These are phyloP conservation scores for Aplocera efformata DNA, from an alignment of 2,888 invertebrate genomes.

Conservation along the genomic window DNA sequence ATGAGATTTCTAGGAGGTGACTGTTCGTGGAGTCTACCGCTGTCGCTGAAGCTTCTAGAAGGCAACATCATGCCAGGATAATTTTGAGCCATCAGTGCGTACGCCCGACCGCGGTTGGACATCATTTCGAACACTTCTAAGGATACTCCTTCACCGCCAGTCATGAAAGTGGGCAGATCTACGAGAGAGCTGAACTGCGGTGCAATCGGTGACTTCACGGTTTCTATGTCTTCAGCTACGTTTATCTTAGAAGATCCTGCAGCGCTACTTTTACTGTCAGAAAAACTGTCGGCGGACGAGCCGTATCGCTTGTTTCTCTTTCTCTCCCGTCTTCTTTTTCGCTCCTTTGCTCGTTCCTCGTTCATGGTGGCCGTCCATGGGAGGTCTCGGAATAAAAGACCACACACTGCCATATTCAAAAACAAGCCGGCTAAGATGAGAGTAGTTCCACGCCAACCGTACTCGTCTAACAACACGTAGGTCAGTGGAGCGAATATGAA, in stretches of 20 bases:
- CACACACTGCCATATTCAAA: conserved; percentile 90
- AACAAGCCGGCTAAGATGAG: conserved; percentile 90
- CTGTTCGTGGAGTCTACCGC: conserved; percentile 65
- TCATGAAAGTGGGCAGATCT: conserved; percentile 91
- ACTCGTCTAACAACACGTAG: conserved; percentile 85
- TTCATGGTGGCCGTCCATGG: conserved; percentile 80
- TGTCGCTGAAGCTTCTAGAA: conserved; percentile 87
- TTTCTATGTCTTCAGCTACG: conserved; percentile 52
- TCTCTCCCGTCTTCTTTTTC: conserved; percentile 81
- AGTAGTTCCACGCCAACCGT: conserved; percentile 91
- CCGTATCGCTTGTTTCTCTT: conserved; percentile 79
- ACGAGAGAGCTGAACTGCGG: conserved; percentile 89
- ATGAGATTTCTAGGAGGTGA: conserved; percentile 56
- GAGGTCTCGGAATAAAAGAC: conserved; percentile 88
- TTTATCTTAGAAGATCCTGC: conserved; percentile 76
- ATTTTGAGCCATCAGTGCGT: conserved; percentile 86
- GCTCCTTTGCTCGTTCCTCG: conserved; percentile 82
- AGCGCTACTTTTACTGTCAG: conserved; percentile 84
- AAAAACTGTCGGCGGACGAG: conserved; percentile 86
- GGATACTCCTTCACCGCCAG: conserved; percentile 88
- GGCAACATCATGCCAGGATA: conserved; percentile 87
- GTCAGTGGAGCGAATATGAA: conserved; percentile 92
- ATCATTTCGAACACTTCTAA: conserved; percentile 87
- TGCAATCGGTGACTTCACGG: conserved; percentile 57
- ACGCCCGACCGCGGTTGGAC: conserved; percentile 84